A percentile compares a stretch with the other conserved stretches of the same genome.
These are phyloP conservation scores for Typhlichthys subterraneus DNA, from an alignment of 2,797 vertebrate species.

Conservation along the genomic window DNA sequence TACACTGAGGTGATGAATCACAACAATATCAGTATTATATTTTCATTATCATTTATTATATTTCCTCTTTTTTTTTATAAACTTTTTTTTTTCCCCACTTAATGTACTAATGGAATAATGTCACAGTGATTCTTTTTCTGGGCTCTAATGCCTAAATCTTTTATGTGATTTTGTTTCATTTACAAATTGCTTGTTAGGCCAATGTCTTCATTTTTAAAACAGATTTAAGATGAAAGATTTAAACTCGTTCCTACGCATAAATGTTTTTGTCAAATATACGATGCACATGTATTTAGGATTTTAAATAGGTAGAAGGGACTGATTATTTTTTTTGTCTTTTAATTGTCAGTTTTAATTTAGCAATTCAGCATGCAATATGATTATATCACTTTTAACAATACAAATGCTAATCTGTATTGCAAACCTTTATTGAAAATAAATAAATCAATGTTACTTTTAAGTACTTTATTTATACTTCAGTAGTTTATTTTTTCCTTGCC, in stretches of 20 bases:
- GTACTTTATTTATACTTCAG: conserved; percentile 2
- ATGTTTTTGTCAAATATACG: no score
- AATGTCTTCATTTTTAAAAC: neutral
- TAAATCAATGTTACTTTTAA: conserved; percentile 40
- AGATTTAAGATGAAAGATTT: neutral
- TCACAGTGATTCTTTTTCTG: neutral
- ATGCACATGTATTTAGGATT: neutral
- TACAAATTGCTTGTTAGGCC: neutral
- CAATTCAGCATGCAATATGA: neutral
- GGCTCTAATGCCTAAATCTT: neutral
- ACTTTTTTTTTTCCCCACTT: no score
- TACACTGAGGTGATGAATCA: conserved; percentile 12
- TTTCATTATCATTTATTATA: neutral
- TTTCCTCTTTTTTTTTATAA: no score
- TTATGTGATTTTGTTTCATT: no score
- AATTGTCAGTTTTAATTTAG: neutral
- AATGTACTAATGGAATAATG: neutral
- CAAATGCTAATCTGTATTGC: conserved; percentile 12
- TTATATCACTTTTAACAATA: conserved; percentile 6
- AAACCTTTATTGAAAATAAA: conserved; percentile 45
- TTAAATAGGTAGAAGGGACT: neutral
- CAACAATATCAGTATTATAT: conserved; percentile 17
- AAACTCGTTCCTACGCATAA: no score
- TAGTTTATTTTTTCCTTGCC: conserved; percentile 37
- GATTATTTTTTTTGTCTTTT: no score